These are phyloP conservation scores for Xiphorhynchus erythropygius DNA, from an alignment of 2,797 vertebrate species.

Conservation along the genomic window DNA sequence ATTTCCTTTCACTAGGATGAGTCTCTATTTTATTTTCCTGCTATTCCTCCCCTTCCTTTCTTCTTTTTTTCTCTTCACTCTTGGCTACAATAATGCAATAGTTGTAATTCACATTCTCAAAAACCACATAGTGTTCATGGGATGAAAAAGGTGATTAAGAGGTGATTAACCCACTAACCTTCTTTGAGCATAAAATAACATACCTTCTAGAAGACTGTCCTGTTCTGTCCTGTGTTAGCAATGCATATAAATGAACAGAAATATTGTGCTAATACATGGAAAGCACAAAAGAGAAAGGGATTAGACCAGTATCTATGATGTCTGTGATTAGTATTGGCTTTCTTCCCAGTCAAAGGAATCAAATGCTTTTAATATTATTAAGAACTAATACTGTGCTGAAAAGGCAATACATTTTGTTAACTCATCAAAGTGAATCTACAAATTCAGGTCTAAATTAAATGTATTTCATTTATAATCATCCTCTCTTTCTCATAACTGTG, in stretches of 20 bases:
- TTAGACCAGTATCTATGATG: background rate
- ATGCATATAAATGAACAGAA: background rate
- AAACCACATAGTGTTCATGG: background rate
- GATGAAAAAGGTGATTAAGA: background rate
- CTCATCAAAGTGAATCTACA: background rate
- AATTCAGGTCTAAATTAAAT: conserved; percentile 18
- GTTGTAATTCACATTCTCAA: background rate
- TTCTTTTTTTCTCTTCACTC: background rate
- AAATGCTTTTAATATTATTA: conserved; percentile 9
- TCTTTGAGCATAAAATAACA: background rate
- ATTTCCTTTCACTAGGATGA: background rate
- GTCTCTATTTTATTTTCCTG: background rate
- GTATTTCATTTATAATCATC: background rate
- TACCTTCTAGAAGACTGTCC: background rate
- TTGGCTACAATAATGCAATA: background rate
- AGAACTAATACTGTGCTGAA: background rate
- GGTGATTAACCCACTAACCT: background rate
- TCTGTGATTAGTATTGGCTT: background rate
- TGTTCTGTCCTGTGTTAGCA: background rate
- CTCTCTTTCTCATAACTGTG: background rate
- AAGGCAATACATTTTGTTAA: conserved; percentile 1
- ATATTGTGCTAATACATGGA: background rate
- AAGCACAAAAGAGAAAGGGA: background rate
- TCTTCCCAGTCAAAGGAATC: conserved; percentile 5
- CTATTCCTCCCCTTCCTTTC: background rate